Base-by-base conservation (phyloP, 1,140 invertebrate genomes). In the Papilio polyxenes region DNA sequence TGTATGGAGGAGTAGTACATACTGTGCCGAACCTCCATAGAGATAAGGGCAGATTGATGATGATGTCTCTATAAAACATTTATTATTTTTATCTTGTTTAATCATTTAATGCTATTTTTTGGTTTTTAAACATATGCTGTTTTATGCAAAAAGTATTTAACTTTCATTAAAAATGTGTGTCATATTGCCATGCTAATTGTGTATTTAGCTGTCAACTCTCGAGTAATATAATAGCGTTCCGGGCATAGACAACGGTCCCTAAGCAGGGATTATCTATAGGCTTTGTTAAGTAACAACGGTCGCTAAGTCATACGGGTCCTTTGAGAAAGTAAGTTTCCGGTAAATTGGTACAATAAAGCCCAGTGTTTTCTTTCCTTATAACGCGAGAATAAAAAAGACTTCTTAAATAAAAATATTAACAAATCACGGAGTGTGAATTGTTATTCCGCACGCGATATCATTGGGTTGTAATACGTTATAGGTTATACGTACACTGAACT, bases 371-470 rank as follows among this genome's bases (percentile, higher is more conserved):
- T 15, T 56, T 17, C 13, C 53, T 17, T 59, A n/a, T 59, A n/a
- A n/a, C 3, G 5, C 7, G n/a, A 56, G 15, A 56, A 56, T 31
- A 56, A 23, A 62, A 20, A 20, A 62, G 23, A n/a, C n/a, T 20
- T 62, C 5, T 20, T 20, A 62, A 62, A 62, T 62, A 59, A 59
- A n/a, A 59, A 62, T 20, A n/a, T 15, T 62, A 62, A 20, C n/a
- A 62, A 62, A 62, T 62, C 23, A 7, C n/a, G 59, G 2, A 62
- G 59, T 62, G n/a, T 62, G 59, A 62, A 62, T 62, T 8, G 59
- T 62, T 62, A 62, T 62, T 62, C 23, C n/a, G n/a, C n/a, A 62
- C 59, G 59, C n/a, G 59, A 62, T 62, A 62, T 62, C 59, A 20
- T 62, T 20, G 59, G 3, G 59, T 20, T 9, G n/a, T 62, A 23